phyloP scores from a whole-genome alignment of 2,888 invertebrate species.

The Eubasilissa splendida region DNA sequence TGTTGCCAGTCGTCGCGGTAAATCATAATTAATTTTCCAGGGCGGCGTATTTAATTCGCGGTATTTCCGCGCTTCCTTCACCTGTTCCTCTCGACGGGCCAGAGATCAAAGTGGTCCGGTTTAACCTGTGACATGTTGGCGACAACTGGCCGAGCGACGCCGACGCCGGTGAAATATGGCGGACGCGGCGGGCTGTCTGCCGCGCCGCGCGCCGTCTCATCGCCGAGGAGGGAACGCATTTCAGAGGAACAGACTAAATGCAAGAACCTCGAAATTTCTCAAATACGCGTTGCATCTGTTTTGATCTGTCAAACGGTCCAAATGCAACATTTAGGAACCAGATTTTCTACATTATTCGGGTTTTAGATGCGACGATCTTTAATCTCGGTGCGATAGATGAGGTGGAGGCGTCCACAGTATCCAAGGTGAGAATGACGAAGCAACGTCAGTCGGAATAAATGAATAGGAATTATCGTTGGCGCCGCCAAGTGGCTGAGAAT shows the following conservation, averaged over 20 bases:
- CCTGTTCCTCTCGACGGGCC: conserved; percentile 36
- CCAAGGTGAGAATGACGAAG: conserved; percentile 25
- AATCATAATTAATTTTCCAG: conserved; percentile 42
- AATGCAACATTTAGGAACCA: too few relatives aligned
- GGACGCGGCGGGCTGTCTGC: conserved; percentile 38
- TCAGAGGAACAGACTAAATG: neutral
- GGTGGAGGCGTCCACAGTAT: neutral
- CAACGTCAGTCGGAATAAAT: conserved; percentile 47
- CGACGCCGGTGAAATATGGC: conserved; percentile 40
- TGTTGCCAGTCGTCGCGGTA: conserved; percentile 44
- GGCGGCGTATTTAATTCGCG: conserved; percentile 30
- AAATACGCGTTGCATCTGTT: conserved; percentile 14
- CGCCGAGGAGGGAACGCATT: conserved; percentile 4
- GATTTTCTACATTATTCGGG: too few relatives aligned
- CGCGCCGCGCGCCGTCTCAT: conserved; percentile 8
- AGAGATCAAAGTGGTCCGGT: conserved; percentile 38
- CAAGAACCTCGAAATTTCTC: conserved; percentile 5
- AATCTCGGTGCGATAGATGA: too few relatives aligned
- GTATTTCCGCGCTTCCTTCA: conserved; percentile 45
- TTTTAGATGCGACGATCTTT: too few relatives aligned
- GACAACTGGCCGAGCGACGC: conserved; percentile 43
- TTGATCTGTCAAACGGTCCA: neutral
- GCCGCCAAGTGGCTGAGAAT: conserved; percentile 37
- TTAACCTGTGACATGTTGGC: conserved; percentile 46
- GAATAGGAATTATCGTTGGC: conserved; percentile 47